Percentiles rank a stretch among this genome's conserved stretches.
Evolutionary conservation across 2,888 invertebrate genomes (phyloP).

Genomic region (Rotaria magnacalcarata): DNA sequence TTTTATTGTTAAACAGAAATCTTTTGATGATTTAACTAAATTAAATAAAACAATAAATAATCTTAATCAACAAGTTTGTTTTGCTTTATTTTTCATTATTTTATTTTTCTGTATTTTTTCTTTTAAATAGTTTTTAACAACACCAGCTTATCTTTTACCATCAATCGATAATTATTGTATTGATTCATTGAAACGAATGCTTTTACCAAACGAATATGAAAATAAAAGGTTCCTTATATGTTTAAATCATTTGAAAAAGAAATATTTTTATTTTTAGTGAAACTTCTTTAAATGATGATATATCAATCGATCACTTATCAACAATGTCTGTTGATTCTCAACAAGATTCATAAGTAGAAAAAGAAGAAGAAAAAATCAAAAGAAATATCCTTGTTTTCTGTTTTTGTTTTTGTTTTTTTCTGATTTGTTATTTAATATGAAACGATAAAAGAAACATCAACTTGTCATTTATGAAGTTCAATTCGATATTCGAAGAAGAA

Average conservation of each 20-base stretch:
- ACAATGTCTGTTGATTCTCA: conserved; percentile 13
- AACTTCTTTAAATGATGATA: not conserved
- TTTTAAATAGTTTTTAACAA: not conserved
- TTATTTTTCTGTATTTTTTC: not conserved
- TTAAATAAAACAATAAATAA: not conserved
- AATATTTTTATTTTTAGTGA: not conserved
- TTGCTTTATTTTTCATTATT: not conserved
- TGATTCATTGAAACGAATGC: conserved; percentile 40
- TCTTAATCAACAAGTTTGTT: not conserved
- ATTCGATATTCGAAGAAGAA: not conserved
- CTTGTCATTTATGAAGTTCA: not conserved
- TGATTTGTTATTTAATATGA: not conserved
- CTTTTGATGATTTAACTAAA: not conserved
- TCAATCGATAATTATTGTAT: conserved; percentile 39
- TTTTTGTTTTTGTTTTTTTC: not conserved
- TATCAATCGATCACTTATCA: not conserved
- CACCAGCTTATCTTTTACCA: conserved; percentile 44
- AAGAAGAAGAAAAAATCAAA: too few relatives aligned
- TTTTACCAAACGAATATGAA: conserved; percentile 17
- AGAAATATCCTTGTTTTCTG: not conserved
- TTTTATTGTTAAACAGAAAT: not conserved
- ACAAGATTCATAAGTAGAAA: too few relatives aligned
- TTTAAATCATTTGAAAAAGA: too few relatives aligned
- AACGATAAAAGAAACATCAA: not conserved
- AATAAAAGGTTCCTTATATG: not conserved